Evolutionary conservation across 2,888 invertebrate genomes (phyloP), one percentile per base, ranked within the genome.

Genomic region (Cheilosia vernalis): DNA sequence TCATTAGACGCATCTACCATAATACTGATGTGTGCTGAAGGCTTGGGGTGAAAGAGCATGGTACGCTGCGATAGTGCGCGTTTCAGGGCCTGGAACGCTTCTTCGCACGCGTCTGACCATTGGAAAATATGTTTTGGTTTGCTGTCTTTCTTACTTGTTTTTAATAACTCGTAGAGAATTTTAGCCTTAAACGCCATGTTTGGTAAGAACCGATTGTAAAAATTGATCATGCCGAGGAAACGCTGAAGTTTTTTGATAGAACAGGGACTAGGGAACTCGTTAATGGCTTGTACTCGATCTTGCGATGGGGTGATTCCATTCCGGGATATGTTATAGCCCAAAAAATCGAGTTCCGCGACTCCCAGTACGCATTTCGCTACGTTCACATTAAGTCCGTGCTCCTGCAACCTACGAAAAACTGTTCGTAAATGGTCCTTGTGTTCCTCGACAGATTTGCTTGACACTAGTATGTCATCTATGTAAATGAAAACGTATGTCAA

Each of bases 381-480:
- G 13, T 51, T 40, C 9, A 61, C 19, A 53, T 60, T 70, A 9
- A 70, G 58, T 0, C 61, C 61, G n/a, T 63, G 61, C 27, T 47
- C 27, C n/a, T 72, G 61, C n/a, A 61, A 6, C 21, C 19, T 55
- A 17, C 53, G 17, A 21, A 73, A 72, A 69, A 69, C 69, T 55
- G 13, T 5, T 1, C 33, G 69, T 3, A 56, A 33, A 40, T 61
- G 72, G 3, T 27, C 19, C 21, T 70, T 72, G 19, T 72, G 60
- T 30, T 53, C 51, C n/a, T 53, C 30, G 13, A 17, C 15, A 0
- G 70, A 60, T 40, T 60, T 40, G 19, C 60, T 70, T 27, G 49
- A 21, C 33, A 58, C 13, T 2, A 19, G 74, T 27, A 89, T 79
- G 63, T 89, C 89, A 60, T 89, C 89, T 19, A 49, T 6, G 9